Percentiles rank a stretch among this genome's conserved stretches.
phyloP scores from a whole-genome alignment of 2,113 vertebrate species.

The Solea solea region DNA sequence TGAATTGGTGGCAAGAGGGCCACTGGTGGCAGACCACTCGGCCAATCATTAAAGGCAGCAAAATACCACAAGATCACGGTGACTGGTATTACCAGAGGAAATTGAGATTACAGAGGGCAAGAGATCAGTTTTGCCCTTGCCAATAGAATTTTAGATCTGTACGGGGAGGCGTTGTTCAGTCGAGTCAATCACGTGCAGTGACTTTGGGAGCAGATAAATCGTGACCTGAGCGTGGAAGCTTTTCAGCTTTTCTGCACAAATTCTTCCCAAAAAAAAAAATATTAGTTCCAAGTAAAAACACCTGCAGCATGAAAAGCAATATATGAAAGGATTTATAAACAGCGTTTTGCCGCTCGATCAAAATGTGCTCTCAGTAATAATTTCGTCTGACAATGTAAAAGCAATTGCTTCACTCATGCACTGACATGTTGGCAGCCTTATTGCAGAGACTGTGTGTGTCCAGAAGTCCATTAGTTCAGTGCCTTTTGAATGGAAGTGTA shows the following conservation, averaged over 20 bases:
- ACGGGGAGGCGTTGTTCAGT: slow-evolving; percentile 19
- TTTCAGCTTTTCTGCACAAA: slow-evolving; percentile 8
- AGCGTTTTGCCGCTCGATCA: slow-evolving; percentile 1
- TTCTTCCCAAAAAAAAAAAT: neutral
- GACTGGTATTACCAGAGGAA: slow-evolving; percentile 73
- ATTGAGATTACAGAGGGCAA: slow-evolving; percentile 70
- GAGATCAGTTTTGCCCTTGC: slow-evolving; percentile 67
- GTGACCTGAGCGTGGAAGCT: slow-evolving; percentile 16
- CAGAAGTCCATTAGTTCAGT: slow-evolving; percentile 69
- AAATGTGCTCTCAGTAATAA: slow-evolving; percentile 21
- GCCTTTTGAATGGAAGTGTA: slow-evolving; percentile 61
- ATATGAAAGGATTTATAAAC: slow-evolving; percentile 30
- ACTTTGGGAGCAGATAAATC: slow-evolving; percentile 24
- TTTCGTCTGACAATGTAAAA: slow-evolving; percentile 45
- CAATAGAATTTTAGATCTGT: slow-evolving; percentile 64
- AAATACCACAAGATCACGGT: slow-evolving; percentile 74
- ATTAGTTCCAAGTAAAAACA: neutral
- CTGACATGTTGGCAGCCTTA: slow-evolving; percentile 40
- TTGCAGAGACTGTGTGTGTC: slow-evolving; percentile 44
- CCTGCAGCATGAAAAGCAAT: slow-evolving; percentile 14
- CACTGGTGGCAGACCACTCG: slow-evolving; percentile 73
- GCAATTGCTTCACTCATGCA: slow-evolving; percentile 22
- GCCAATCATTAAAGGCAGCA: slow-evolving; percentile 76
- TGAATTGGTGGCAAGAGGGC: slow-evolving; percentile 79
- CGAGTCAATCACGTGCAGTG: slow-evolving; percentile 35